Evolutionary conservation across 2,797 vertebrate species (phyloP).

Genomic region (Pipistrellus pygmaeus): DNA sequence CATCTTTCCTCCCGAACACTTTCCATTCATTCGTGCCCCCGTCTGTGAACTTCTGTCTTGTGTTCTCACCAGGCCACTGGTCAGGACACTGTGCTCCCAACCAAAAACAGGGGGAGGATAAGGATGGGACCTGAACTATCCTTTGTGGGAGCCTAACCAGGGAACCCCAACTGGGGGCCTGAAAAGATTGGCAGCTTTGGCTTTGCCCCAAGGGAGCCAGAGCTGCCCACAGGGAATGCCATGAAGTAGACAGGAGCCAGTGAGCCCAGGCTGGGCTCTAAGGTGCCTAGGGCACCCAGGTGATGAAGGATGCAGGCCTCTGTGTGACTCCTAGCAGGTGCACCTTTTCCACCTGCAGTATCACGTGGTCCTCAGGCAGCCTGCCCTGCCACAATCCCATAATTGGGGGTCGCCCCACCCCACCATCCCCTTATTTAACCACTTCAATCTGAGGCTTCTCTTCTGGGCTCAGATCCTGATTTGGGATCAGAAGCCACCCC

Average conservation of each 20-base stretch:
- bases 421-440: not conserved
- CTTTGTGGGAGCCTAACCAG: not conserved
- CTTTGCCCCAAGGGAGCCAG: not conserved
- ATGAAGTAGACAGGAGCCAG: constrained; percentile 86
- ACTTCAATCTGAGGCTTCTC: not conserved
- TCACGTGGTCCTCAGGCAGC: too few relatives aligned
- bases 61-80: accelerated
- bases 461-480: not conserved
- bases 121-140: not conserved
- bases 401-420: not conserved
- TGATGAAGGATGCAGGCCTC: constrained; percentile 84
- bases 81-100: not conserved
- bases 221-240: not conserved
- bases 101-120: not conserved
- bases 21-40: not conserved
- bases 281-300: constrained; percentile 85
- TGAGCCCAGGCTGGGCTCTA: constrained; percentile 89
- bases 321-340: not conserved
- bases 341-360: not conserved
- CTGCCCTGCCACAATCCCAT: not conserved
- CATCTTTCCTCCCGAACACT: not conserved
- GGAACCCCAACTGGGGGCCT: not conserved
- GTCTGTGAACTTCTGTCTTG: not conserved
- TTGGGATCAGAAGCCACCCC: not conserved
- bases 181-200: not conserved